Evolutionary conservation across 1,140 invertebrate genomes (phyloP).

Genomic region (Colletes latitarsis): DNA sequence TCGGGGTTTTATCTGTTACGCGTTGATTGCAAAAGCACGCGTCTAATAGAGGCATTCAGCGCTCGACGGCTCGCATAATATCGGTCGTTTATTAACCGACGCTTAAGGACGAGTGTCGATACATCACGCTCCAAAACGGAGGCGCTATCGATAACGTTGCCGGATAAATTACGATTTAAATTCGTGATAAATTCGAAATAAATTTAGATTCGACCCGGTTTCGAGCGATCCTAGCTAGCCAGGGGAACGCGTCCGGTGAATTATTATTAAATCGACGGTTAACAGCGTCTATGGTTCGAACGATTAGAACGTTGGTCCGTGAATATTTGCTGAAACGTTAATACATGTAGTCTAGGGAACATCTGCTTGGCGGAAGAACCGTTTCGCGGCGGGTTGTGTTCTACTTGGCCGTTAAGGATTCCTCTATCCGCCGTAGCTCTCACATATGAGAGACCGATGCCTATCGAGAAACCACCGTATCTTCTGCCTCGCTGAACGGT

Average conservation of each 20-base stretch:
- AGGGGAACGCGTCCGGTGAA: too few relatives aligned
- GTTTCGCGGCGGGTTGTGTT: conserved; percentile 40
- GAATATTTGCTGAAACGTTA: conserved; percentile 23
- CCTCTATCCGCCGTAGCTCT: conserved; percentile 34
- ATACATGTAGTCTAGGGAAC: not conserved
- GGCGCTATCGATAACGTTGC: too few relatives aligned
- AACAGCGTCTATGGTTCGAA: not conserved
- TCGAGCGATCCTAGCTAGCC: too few relatives aligned
- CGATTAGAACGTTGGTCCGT: too few relatives aligned
- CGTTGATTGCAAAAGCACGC: conserved; percentile 24
- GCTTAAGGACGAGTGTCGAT: not conserved
- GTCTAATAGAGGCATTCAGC: conserved; percentile 40
- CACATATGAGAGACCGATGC: conserved; percentile 46
- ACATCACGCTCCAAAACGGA: too few relatives aligned
- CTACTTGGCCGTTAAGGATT: conserved; percentile 48
- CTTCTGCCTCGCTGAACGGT: conserved; percentile 6
- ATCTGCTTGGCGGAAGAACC: conserved; percentile 33
- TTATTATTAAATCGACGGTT: too few relatives aligned
- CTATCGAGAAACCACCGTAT: conserved; percentile 51
- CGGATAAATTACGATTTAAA: too few relatives aligned
- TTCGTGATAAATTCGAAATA: too few relatives aligned
- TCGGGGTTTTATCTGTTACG: conserved; percentile 31
- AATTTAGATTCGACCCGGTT: too few relatives aligned
- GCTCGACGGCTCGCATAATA: conserved; percentile 38
- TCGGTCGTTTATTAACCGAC: conserved; percentile 36